A percentile compares a stretch with the other conserved stretches of the same genome.
Conservation (phyloP, 2,113 vertebrate genomes). For the Seriola quinqueradiata region DNA sequence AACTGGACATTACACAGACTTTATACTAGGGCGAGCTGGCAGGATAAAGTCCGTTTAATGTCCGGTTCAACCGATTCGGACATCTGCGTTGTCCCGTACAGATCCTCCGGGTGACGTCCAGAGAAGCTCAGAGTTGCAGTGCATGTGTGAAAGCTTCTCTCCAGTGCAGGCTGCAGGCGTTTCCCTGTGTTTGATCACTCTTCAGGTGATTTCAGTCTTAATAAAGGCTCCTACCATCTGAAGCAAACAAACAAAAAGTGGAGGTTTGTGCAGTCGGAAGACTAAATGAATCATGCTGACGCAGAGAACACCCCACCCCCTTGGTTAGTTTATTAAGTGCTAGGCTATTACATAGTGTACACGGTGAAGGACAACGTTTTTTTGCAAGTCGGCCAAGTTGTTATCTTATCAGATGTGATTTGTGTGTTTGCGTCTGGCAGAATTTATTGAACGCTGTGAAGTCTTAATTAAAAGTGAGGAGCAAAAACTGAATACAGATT, state of each 20-base stretch:
- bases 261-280: slow-evolving; percentile 14
- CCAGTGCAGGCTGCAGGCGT: not conserved
- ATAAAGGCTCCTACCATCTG: slow-evolving; percentile 62
- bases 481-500: slow-evolving; percentile 54
- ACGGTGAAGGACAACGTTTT: slow-evolving; percentile 44
- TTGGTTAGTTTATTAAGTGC: slow-evolving; percentile 15
- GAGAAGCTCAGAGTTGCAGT: no score
- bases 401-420: slow-evolving; percentile 76
- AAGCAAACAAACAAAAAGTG: slow-evolving; percentile 41
- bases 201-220: slow-evolving; percentile 61
- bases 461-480: slow-evolving; percentile 71
- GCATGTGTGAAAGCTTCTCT: no score
- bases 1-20: no score
- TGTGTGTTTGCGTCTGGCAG: slow-evolving; percentile 53
- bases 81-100: no score
- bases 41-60: no score
- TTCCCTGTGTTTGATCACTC: slow-evolving; percentile 17
- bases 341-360: slow-evolving; percentile 50
- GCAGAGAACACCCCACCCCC: not conserved
- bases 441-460: slow-evolving; percentile 67
- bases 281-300: slow-evolving; percentile 51
- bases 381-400: slow-evolving; percentile 59
- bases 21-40: no score
- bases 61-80: no score
- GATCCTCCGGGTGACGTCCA: no score